Evolutionary conservation across 2,113 vertebrate species (phyloP).

Genomic region (Chamaea fasciata): DNA sequence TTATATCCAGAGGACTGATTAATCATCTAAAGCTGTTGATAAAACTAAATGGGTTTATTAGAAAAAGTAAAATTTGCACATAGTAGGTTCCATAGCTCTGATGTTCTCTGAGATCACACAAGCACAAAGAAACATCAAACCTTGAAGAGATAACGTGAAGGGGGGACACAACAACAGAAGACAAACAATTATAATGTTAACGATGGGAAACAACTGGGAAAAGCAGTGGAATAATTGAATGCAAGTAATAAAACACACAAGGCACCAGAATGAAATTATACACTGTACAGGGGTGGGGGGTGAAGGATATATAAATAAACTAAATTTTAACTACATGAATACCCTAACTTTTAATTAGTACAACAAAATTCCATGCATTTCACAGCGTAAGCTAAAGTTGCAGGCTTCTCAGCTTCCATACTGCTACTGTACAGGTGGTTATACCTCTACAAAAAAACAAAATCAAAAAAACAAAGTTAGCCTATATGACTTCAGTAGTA

Average conservation of each 20-base stretch:
- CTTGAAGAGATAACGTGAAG: background rate
- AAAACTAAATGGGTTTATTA: background rate
- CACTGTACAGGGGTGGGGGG: accelerated
- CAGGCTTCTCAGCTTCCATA: background rate
- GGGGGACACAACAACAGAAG: accelerated
- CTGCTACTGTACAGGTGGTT: background rate
- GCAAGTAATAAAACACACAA: background rate
- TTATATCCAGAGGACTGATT: background rate
- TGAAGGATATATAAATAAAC: background rate
- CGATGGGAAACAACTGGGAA: background rate
- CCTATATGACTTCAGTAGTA: background rate
- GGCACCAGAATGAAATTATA: background rate
- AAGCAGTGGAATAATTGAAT: background rate
- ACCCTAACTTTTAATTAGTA: background rate
- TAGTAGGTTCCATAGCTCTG: background rate
- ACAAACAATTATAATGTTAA: background rate
- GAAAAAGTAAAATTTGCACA: background rate
- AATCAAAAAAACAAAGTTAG: background rate
- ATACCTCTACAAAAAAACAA: background rate
- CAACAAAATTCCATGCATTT: background rate
- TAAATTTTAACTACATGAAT: background rate
- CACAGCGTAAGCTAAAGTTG: background rate
- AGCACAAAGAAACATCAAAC: background rate
- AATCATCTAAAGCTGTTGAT: background rate
- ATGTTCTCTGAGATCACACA: background rate